A percentile compares a stretch with the other conserved stretches of the same genome.
Evolutionary conservation across 1,140 invertebrate genomes (phyloP).

Genomic region (Venturia canescens): DNA sequence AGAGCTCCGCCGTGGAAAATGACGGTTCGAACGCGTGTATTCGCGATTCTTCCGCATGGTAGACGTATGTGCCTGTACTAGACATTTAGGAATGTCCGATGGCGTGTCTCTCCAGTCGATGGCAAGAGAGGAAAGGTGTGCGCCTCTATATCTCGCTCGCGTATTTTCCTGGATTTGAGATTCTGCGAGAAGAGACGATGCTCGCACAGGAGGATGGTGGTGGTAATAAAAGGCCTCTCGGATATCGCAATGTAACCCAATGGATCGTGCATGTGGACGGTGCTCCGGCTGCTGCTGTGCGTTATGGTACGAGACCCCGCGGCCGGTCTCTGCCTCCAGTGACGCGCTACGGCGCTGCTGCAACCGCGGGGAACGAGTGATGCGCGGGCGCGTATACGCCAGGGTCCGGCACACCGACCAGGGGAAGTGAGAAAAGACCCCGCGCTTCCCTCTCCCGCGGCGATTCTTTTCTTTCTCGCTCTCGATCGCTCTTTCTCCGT

Average conservation of each 20-base stretch:
- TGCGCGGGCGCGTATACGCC: conserved; percentile 4
- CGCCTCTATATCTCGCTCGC: neutral
- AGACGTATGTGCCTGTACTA: too few relatives aligned
- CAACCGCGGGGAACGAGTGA: conserved; percentile 19
- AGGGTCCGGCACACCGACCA: neutral
- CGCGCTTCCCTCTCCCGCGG: neutral
- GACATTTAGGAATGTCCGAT: too few relatives aligned
- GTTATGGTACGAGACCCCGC: neutral
- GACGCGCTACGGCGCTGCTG: neutral
- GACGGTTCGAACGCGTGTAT: too few relatives aligned
- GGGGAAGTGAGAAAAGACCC: conserved; percentile 33
- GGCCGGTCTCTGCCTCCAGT: neutral
- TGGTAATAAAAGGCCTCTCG: neutral
- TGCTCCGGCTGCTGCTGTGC: neutral
- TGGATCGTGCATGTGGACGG: neutral
- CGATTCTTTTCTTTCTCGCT: neutral
- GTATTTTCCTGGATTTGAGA: too few relatives aligned
- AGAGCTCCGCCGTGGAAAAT: too few relatives aligned
- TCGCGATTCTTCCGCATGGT: too few relatives aligned
- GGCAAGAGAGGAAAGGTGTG: neutral
- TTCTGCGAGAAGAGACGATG: neutral
- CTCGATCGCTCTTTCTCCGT: conserved; percentile 8
- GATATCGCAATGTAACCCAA: too few relatives aligned
- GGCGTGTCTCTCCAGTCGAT: too few relatives aligned
- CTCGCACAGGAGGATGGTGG: neutral